Conservation (phyloP, 2,113 vertebrate species). For the Casuarius casuarius region DNA sequence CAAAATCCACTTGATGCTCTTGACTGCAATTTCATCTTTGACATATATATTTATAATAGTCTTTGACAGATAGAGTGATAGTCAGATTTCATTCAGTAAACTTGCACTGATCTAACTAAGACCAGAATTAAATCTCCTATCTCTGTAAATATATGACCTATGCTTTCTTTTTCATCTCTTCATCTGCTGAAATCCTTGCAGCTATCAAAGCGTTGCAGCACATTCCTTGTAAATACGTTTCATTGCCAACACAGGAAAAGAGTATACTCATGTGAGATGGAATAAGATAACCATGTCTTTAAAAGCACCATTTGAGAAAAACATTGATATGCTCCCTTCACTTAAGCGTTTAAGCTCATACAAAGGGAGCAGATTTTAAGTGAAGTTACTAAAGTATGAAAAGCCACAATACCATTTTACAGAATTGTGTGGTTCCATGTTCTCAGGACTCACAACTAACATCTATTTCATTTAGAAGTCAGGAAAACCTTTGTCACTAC, state of each 20-base stretch:
- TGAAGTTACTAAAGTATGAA: background rate
- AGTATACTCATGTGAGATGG: background rate
- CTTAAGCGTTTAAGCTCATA: background rate
- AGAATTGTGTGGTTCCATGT: background rate
- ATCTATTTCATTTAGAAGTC: background rate
- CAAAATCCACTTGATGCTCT: background rate
- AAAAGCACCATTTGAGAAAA: background rate
- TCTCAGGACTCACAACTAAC: background rate
- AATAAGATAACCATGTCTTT: background rate
- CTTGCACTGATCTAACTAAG: background rate
- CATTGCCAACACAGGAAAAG: background rate
- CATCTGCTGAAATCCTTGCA: background rate
- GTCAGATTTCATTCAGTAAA: background rate
- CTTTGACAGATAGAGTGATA: fast-evolving
- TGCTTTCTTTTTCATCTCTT: background rate
- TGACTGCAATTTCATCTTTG: background rate
- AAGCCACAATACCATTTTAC: background rate
- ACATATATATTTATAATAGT: background rate
- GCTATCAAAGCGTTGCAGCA: background rate
- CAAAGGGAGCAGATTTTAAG: background rate
- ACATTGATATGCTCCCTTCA: background rate
- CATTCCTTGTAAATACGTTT: background rate
- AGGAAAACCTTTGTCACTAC: background rate
- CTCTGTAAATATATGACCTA: background rate
- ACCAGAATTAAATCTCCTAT: background rate